Base-by-base conservation (phyloP, 2,113 vertebrate genomes). In the Echinops telfairi region DNA sequence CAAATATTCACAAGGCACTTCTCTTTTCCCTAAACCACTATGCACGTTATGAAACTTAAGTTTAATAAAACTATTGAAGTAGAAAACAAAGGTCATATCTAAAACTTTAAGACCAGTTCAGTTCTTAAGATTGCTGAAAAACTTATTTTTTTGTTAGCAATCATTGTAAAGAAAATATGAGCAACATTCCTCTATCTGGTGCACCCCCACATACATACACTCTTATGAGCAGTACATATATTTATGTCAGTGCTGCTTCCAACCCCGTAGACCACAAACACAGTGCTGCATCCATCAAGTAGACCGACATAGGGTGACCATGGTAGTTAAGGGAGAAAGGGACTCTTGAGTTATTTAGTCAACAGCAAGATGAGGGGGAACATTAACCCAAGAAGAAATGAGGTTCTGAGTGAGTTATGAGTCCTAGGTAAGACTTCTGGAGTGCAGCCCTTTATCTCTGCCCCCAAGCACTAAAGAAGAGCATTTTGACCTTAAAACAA, bases 21-120 rank as follows among this genome's bases (percentile, higher is more conserved):
- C 38, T 3, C 27, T 36, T 33, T 3, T 36, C 3, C 23, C 40
- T 58, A 81, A 92, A 73, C 3, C 68, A 43, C 10, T 70, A 27
- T 76, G 20, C 22, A 62, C 87, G 79, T 57, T 14, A 43, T 53
- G 19, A 86, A 66, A 92, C 53, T 88, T 79, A 80, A 64, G 53
- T 75, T 79, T 89, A 83, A 89, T 53, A 71, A 36, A 64, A 40
- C 43, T 73, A 10, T 23, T 83, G 20, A 83, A 76, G n/a, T 57
- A 58, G 73, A 47, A 86, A 40, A 19, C 38, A 38, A 75, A 36
- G 14, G 58, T 88, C 40, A 40, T 40, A 40, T 23, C 60, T 71
- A 60, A 40, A 87, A 83, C 23, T n/a, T 94, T 14, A 94, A 76
- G 66, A 90, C 53, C 36, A 76, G 8, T 70, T 83, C 38, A 82